Evolutionary conservation across 2,888 invertebrate genomes (phyloP).

Genomic region (Drosophila melanosoma): DNA sequence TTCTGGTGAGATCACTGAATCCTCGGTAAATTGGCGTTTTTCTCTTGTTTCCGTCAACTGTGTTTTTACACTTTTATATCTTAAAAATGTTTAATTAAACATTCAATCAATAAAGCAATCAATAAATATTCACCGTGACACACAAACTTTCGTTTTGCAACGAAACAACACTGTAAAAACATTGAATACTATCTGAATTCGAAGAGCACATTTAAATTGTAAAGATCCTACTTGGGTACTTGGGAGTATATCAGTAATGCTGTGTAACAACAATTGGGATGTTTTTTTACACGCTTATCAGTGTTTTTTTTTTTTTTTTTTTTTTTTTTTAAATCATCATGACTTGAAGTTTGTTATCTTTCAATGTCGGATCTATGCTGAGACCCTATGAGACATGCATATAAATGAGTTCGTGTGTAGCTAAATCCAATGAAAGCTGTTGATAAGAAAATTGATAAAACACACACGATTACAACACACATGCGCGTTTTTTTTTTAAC

Average conservation of each 20-base stretch:
- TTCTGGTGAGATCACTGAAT: too few species aligned
- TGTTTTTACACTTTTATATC: too few species aligned
- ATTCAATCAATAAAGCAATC: background rate
- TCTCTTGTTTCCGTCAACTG: too few species aligned
- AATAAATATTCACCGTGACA: background rate
- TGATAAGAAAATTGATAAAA: background rate
- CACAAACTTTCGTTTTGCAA: background rate
- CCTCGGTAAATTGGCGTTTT: too few species aligned
- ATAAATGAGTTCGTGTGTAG: background rate
- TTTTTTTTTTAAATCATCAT: background rate
- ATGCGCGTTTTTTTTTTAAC: too few species aligned
- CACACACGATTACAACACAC: too few species aligned
- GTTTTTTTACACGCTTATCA: background rate
- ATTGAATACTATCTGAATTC: too few species aligned
- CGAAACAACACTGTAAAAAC: too few species aligned
- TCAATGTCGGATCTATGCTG: background rate
- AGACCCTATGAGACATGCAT: background rate
- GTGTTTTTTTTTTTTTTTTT: background rate
- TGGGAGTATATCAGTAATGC: background rate
- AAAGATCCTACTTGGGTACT: background rate
- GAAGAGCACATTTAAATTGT: too few species aligned
- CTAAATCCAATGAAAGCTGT: slow-evolving; percentile 10
- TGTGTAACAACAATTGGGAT: background rate
- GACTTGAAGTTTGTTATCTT: slow-evolving; percentile 22
- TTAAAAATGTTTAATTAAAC: background rate